These are phyloP conservation scores for Scrobipalpa costella DNA, from an alignment of 2,888 invertebrate genomes.

Conservation along the genomic window DNA sequence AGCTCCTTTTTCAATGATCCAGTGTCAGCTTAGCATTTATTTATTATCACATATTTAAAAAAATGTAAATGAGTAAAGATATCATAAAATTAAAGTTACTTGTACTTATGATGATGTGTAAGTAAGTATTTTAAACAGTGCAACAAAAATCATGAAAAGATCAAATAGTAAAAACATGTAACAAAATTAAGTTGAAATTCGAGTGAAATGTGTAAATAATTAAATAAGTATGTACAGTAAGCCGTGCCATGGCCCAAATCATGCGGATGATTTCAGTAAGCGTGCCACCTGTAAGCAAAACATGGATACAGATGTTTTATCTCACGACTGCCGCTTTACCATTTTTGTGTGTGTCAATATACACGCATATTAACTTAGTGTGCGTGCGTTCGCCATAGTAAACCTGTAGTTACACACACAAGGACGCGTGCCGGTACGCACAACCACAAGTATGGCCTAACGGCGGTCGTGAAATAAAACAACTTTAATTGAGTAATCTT, in stretches of 20 bases:
- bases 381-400: no score
- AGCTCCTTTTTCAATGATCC: neutral
- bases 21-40: neutral
- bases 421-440: no score
- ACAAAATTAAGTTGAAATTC: neutral
- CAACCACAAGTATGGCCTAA: no score
- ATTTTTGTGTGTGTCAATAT: no score
- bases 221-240: conserved; percentile 40
- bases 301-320: no score
- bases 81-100: neutral
- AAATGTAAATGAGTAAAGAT: neutral
- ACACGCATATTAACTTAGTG: no score
- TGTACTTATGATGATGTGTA: neutral
- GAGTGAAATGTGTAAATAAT: conserved; percentile 30
- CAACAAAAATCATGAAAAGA: conserved; percentile 8
- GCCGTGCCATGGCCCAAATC: conserved; percentile 70
- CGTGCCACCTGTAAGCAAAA: conserved; percentile 75
- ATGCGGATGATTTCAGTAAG: conserved; percentile 64
- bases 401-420: no score
- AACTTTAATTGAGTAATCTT: conserved; percentile 43
- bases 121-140: neutral
- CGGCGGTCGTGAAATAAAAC: no score
- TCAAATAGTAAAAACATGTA: neutral
- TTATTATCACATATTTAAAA: neutral
- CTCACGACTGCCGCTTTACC: no score